Evolutionary conservation across 2,113 vertebrate genomes (phyloP).

Genomic region (Nansenia antarctica): DNA sequence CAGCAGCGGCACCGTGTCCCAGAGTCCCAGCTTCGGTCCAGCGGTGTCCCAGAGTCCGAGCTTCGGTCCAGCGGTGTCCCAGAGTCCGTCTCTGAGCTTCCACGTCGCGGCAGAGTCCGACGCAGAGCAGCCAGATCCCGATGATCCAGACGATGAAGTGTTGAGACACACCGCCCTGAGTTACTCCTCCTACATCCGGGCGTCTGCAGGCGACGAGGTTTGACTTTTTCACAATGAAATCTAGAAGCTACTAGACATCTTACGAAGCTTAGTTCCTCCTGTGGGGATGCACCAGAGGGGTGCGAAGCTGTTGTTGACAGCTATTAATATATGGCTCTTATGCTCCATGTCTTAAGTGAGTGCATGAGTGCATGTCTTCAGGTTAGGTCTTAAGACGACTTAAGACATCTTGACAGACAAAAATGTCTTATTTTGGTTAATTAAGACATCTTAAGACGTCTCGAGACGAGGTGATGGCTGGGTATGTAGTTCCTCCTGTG

Average conservation of each 20-base stretch:
- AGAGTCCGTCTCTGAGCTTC: conserved; percentile 72
- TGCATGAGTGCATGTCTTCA: no score
- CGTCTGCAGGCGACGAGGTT: conserved; percentile 75
- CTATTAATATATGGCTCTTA: no score
- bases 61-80: conserved; percentile 64
- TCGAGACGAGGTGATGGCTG: no score
- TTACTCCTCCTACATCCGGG: conserved; percentile 75
- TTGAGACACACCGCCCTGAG: conserved; percentile 64
- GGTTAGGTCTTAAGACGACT: no score
- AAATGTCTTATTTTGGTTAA: no score
- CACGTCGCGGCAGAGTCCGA: conserved; percentile 46
- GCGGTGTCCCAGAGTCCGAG: conserved; percentile 47
- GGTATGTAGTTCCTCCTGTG: no score
- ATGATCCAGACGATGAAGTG: conserved; percentile 68
- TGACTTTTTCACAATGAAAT: not conserved
- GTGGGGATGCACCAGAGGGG: not conserved
- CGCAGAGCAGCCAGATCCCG: conserved; percentile 24
- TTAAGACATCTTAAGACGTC: no score
- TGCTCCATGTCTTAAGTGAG: no score
- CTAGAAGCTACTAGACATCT: no score
- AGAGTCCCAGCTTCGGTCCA: conserved; percentile 76
- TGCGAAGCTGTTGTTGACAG: no score
- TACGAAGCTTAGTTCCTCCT: no score
- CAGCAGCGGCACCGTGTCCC: conserved; percentile 72
- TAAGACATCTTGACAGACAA: no score